phyloP scores from a whole-genome alignment of 2,797 vertebrate species.

The Antrozous pallidus region DNA sequence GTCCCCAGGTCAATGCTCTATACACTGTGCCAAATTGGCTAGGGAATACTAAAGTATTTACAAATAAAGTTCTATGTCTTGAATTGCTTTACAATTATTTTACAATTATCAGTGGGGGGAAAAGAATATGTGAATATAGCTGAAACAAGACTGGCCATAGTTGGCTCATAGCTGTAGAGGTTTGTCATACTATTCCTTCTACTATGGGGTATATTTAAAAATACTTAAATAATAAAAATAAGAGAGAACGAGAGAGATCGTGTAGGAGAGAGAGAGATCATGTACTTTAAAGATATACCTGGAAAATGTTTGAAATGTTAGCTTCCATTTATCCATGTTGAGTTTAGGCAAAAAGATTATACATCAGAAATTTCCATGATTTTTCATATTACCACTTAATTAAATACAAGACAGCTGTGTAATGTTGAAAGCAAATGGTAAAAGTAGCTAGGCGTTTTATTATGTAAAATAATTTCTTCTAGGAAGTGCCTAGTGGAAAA shows the following conservation, averaged over 20 bases:
- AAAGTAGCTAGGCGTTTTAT: not conserved
- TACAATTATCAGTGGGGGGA: conserved; percentile 22
- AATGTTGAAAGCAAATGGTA: not conserved
- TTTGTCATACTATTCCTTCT: not conserved
- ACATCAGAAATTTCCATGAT: conserved; percentile 21
- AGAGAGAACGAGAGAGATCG: not conserved
- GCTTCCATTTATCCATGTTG: not conserved
- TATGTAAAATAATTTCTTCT: conserved; percentile 20
- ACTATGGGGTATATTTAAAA: not conserved
- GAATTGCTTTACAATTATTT: conserved; percentile 42
- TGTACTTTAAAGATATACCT: not conserved
- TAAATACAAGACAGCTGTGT: not conserved
- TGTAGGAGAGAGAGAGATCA: not conserved
- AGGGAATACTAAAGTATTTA: not conserved
- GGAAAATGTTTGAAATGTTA: not conserved
- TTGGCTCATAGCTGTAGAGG: not conserved
- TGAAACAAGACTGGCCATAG: not conserved
- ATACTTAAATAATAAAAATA: not conserved
- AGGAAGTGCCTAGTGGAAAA: conserved; percentile 26
- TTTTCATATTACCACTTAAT: conserved; percentile 21
- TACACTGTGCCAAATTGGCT: no score
- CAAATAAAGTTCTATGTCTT: not conserved
- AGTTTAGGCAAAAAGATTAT: not conserved
- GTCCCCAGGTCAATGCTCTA: no score
- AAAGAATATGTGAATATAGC: not conserved